Percentiles rank a stretch among this genome's conserved stretches.
Conservation (phyloP, 2,797 vertebrate genomes). For the Buphagus erythrorhynchus region DNA sequence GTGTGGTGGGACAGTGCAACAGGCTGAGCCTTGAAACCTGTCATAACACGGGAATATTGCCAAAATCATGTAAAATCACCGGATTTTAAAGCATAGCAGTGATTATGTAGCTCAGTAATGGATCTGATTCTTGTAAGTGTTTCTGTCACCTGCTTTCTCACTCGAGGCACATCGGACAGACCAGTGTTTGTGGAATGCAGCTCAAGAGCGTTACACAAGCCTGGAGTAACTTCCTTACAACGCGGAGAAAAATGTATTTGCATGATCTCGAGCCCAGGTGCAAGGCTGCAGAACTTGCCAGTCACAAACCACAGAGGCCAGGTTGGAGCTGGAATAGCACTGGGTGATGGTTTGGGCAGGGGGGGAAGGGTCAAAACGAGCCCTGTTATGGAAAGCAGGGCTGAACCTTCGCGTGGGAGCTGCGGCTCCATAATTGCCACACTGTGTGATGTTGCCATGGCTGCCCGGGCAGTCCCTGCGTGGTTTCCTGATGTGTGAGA, state of each 20-base stretch:
- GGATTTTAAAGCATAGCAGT: not conserved
- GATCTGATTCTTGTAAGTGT: not conserved
- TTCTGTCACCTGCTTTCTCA: not conserved
- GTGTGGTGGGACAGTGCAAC: not conserved
- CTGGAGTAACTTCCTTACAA: not conserved
- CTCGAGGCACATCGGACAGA: not conserved
- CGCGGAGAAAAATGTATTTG: not conserved
- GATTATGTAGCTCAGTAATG: not conserved
- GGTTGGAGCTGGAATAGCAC: not conserved
- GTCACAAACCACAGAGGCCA: not conserved
- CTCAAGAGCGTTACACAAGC: not conserved
- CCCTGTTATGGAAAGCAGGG: not conserved
- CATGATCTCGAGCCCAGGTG: not conserved
- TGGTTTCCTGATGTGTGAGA: constrained; percentile 60
- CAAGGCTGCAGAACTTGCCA: not conserved
- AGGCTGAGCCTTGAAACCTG: not conserved
- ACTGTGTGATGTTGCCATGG: constrained; percentile 62
- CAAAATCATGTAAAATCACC: not conserved
- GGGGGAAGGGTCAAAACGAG: not conserved
- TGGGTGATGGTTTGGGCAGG: not conserved
- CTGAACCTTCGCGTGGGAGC: constrained; percentile 29
- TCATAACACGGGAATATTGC: accelerated
- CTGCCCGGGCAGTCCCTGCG: constrained; percentile 31
- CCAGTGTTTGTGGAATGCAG: accelerated
- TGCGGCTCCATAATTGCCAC: constrained; percentile 16